A percentile compares a stretch with the other conserved stretches of the same genome.
Conservation (phyloP, 2,797 vertebrate species). For the Acanthiza pusilla region DNA sequence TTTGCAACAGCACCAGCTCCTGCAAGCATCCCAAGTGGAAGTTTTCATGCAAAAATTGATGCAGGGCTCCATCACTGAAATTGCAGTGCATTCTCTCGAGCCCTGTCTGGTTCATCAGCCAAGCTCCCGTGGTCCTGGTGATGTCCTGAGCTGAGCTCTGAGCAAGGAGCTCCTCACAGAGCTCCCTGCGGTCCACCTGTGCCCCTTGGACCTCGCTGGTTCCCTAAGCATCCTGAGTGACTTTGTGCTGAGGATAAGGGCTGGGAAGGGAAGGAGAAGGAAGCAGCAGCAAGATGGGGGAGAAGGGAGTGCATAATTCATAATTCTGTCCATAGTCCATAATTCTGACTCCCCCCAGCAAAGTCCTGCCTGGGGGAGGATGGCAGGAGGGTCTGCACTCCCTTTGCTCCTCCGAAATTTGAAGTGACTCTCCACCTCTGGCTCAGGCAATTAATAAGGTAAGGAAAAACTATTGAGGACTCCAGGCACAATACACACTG, state of each 20-base stretch:
- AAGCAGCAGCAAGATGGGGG: not conserved
- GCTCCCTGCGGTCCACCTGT: not conserved
- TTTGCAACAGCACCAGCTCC: not conserved
- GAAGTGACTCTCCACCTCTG: not conserved
- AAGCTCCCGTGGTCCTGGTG: accelerated
- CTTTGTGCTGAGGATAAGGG: not conserved
- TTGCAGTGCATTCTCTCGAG: not conserved
- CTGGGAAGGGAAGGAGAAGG: not conserved
- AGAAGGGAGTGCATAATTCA: not conserved
- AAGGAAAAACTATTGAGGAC: not conserved
- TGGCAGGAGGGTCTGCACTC: not conserved
- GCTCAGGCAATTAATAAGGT: not conserved
- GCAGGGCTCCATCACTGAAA: too few relatives aligned
- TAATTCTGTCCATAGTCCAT: not conserved
- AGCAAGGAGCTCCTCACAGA: not conserved
- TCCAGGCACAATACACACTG: not conserved
- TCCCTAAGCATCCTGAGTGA: not conserved
- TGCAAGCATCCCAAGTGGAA: not conserved
- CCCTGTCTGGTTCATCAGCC: not conserved
- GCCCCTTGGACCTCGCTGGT: not conserved
- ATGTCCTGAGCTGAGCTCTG: not conserved
- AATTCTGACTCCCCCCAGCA: not conserved
- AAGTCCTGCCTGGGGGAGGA: not conserved
- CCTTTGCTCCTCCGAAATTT: not conserved
- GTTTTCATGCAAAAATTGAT: not conserved